A percentile compares a stretch with the other conserved stretches of the same genome.
phyloP scores from a whole-genome alignment of 2,113 vertebrate species.

The Oxyura jamaicensis region DNA sequence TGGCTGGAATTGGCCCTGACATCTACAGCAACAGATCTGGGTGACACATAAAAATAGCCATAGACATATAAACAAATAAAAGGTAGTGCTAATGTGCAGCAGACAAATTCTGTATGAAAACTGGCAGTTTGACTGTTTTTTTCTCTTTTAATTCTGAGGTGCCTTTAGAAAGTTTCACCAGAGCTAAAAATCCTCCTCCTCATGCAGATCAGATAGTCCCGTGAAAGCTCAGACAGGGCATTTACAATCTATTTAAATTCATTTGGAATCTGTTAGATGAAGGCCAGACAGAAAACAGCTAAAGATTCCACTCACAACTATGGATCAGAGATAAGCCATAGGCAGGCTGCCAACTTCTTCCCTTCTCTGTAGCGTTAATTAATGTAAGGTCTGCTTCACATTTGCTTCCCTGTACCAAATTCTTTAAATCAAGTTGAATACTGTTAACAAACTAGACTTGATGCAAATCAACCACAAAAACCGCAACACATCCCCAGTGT shows the following conservation, averaged over 20 bases:
- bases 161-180: background rate
- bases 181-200: background rate
- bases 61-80: background rate
- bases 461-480: conserved; percentile 32
- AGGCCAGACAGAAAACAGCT: conserved; percentile 14
- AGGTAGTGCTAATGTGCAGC: background rate
- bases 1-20: background rate
- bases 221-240: background rate
- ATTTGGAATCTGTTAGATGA: background rate
- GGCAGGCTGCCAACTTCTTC: conserved; percentile 28
- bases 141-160: conserved; percentile 22
- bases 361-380: conserved; percentile 50
- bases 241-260: conserved; percentile 40
- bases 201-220: background rate
- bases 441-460: conserved; percentile 46
- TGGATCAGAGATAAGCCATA: conserved; percentile 25
- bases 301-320: conserved; percentile 25
- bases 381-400: background rate
- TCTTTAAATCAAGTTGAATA: conserved; percentile 47
- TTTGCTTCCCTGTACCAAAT: conserved; percentile 53
- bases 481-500: background rate
- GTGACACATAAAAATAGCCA: background rate
- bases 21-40: background rate
- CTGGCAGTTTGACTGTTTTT: background rate
- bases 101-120: conserved; percentile 2